Conservation (phyloP, 2,888 invertebrate genomes). For the Chrysotoxum bicinctum region DNA sequence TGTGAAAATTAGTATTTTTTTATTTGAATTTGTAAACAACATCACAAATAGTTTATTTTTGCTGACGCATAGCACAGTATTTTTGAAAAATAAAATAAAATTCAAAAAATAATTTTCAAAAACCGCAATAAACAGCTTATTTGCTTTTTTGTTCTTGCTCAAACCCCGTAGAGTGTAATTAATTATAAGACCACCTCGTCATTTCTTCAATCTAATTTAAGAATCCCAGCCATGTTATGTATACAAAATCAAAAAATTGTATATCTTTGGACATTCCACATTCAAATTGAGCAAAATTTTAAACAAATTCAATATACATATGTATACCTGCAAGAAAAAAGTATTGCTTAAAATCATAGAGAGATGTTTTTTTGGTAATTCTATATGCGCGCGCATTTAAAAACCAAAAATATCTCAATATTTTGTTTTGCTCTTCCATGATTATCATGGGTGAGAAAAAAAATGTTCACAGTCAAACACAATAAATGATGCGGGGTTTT, state of each 20-base stretch:
- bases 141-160: conserved; percentile 1
- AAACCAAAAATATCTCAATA: conserved; percentile 63
- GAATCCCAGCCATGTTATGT: conserved; percentile 31
- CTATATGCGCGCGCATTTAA: conserved; percentile 79
- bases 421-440: conserved; percentile 41
- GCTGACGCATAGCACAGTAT: background rate
- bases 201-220: conserved; percentile 45
- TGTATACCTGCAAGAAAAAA: background rate
- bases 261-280: conserved; percentile 61
- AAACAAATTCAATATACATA: background rate
- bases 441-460: conserved; percentile 25
- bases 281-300: conserved; percentile 28
- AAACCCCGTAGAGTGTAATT: conserved; percentile 28
- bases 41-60: conserved; percentile 14
- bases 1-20: background rate
- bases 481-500: conserved; percentile 28
- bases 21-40: conserved; percentile 10
- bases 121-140: conserved; percentile 34
- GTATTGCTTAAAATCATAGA: conserved; percentile 31
- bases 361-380: conserved; percentile 74
- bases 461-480: conserved; percentile 35
- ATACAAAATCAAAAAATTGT: conserved; percentile 4
- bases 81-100: conserved; percentile 3
- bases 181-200: conserved; percentile 36
- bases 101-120: background rate